Evolutionary conservation across 2,797 vertebrate genomes (phyloP).

Genomic region (Microchirus variegatus): DNA sequence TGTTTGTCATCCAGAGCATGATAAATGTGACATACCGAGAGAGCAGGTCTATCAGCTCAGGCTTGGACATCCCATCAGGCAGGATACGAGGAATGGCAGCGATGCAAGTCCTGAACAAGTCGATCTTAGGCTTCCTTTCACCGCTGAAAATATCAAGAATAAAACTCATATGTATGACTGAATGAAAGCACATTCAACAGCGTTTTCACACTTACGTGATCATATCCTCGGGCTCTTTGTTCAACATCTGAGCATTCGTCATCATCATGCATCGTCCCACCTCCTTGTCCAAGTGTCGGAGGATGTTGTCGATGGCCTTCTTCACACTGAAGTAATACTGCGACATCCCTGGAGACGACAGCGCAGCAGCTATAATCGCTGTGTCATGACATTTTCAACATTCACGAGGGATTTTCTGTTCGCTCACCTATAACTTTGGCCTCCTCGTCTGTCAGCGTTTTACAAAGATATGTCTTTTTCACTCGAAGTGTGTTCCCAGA

Average conservation of each 20-base stretch:
- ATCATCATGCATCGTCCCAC: conserved; percentile 99
- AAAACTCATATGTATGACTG: not conserved
- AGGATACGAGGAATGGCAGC: conserved; percentile 96
- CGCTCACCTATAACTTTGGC: conserved; percentile 95
- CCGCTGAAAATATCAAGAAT: conserved; percentile 78
- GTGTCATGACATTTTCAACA: conserved; percentile 12
- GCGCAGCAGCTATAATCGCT: not conserved
- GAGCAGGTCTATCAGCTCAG: conserved; percentile 91
- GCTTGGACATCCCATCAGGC: conserved; percentile 97
- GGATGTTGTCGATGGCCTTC: conserved; percentile 95
- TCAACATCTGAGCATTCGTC: conserved; percentile 97
- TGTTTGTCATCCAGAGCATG: not conserved
- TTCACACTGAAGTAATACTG: conserved; percentile 95
- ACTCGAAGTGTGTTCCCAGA: conserved; percentile 96
- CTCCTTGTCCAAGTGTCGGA: conserved; percentile 97
- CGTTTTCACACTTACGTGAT: conserved; percentile 89
- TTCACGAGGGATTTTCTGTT: not conserved
- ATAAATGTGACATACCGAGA: conserved; percentile 56
- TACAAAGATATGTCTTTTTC: conserved; percentile 97
- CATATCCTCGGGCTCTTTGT: conserved; percentile 99
- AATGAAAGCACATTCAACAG: not conserved
- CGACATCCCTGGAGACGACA: conserved; percentile 88
- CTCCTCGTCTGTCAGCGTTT: conserved; percentile 96
- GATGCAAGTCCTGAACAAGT: conserved; percentile 96
- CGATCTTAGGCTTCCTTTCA: conserved; percentile 98